Base-by-base conservation (phyloP, 2,888 invertebrate species). In the Spilosoma lubricipeda region DNA sequence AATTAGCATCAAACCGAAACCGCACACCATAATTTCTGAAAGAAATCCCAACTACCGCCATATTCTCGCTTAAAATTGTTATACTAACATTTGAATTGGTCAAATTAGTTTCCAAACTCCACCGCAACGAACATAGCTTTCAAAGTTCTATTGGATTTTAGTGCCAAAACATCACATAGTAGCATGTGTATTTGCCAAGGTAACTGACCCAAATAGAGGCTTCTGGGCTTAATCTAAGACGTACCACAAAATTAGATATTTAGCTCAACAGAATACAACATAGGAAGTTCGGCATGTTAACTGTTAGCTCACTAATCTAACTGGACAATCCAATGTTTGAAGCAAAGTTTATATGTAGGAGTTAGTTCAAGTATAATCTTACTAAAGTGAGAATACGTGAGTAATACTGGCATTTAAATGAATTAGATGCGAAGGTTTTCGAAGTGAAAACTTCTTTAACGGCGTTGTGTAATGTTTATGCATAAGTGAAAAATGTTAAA, bases 161-260 rank as follows among this genome's bases (percentile, higher is more conserved):
- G 75, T 85, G 85, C 79, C 85, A 83, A 85, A 85, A 83, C 77
- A 77, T 81, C 76, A 45, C 66, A 77, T 52, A 67, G 72, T 65
- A 74, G 68, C 70, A 75, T 79, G 74, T 77, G 76, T 77, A 77
- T 76, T 85, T 83, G 79, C 74, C 77, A 77, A 78, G 74, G 75
- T 73, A 75, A 75, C 75, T 83, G 76, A 78, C 77, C 71, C 52
- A 39, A 68, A 52, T 30, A 77, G 70, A 30, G 30, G 15, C 27
- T 59, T 69, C 75, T 76, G 70, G n/a, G 36, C 74, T 77, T 83
- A 81, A 85, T 77, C 71, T 85, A 77, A 85, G 75, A 77, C 71
- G 72, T 77, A 78, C 79, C 78, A 76, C 76, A 18, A 73, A 83
- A 83, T 85, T 83, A 85, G 76, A 75, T 67, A 73, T 71, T 73